Base-by-base conservation (phyloP, 2,113 vertebrate species). In the Chaetops frenatus region DNA sequence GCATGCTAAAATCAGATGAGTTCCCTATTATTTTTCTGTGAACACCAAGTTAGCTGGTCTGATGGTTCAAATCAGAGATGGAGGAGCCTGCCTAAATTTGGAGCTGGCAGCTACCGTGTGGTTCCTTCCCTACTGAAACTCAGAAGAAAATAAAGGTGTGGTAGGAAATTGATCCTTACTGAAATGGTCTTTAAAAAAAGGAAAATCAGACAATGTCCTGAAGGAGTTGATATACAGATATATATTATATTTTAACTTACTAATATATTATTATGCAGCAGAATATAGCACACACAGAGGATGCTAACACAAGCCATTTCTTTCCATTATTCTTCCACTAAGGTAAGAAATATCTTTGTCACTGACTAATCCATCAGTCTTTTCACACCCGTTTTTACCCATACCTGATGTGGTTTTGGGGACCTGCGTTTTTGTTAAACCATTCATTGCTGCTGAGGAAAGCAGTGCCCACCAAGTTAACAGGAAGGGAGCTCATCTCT, bases 401-500 rank as follows among this genome's bases (percentile, higher is more conserved):
- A 40, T 8, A 61, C 10, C 33, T 0, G 0, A 50, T 5, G 5
- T 36, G 7, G 2, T 29, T 80, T 85, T 16, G 23, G 27, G 3
- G 21, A 38, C 33, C 23, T 22, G 19, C 33, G 36, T 8, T 81
- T 64, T 88, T 61, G 25, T 27, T 25, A 53, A 90, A 51, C 9
- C 1, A 1, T 80, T 66, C 17, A 25, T 28, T 3, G 0, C 47
- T 77, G 45, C 16, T 56, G 65, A 76, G 33, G 54, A 66, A 56
- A 44, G 29, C 38, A 47, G 24, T 23, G 24, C 28, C 69, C 23
- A 27, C 6, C 4, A 18, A 15, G 45, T 24, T 48, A 67, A 78
- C 0, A 2, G 24, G 23, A 74, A 67, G 16, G 51, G 56, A 81
- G 7, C 9, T 58, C 1, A 3, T 70, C 38, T 28, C 21, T 72